phyloP scores from a whole-genome alignment of 2,888 invertebrate genomes.

The Eupithecia tripunctaria region DNA sequence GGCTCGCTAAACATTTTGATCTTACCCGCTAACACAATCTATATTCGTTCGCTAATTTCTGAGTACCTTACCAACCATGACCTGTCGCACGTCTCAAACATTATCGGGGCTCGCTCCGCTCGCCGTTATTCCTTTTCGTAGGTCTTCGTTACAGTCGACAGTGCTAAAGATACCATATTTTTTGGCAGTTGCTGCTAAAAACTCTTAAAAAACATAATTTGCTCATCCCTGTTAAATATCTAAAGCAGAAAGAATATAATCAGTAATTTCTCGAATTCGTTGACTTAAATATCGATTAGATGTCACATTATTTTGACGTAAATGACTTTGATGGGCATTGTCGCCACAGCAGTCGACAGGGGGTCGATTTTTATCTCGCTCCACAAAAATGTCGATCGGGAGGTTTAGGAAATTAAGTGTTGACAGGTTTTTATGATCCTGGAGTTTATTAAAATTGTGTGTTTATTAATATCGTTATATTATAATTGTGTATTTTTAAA shows the following conservation, averaged over 20 bases:
- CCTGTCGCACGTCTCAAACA: not conserved
- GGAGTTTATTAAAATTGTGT: too few relatives aligned
- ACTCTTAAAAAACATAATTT: not conserved
- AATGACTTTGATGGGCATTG: slow-evolving; percentile 27
- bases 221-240: slow-evolving; percentile 8
- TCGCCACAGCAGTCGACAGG: slow-evolving; percentile 36
- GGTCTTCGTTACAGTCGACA: too few relatives aligned
- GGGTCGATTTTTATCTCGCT: slow-evolving; percentile 33
- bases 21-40: not conserved
- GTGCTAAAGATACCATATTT: too few relatives aligned
- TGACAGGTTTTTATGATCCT: slow-evolving; percentile 37
- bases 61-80: too few relatives aligned
- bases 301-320: slow-evolving; percentile 20
- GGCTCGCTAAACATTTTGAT: not conserved
- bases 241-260: slow-evolving; percentile 36
- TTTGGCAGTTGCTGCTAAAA: too few relatives aligned
- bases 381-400: slow-evolving; percentile 31
- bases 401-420: slow-evolving; percentile 35
- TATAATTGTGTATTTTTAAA: too few relatives aligned
- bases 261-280: slow-evolving; percentile 29
- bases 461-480: too few relatives aligned
- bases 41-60: too few relatives aligned
- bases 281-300: slow-evolving; percentile 26
- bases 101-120: too few relatives aligned
- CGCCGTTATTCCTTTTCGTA: too few relatives aligned